Base-by-base conservation (phyloP, 2,797 vertebrate species). In the Alexandromys oeconomus region DNA sequence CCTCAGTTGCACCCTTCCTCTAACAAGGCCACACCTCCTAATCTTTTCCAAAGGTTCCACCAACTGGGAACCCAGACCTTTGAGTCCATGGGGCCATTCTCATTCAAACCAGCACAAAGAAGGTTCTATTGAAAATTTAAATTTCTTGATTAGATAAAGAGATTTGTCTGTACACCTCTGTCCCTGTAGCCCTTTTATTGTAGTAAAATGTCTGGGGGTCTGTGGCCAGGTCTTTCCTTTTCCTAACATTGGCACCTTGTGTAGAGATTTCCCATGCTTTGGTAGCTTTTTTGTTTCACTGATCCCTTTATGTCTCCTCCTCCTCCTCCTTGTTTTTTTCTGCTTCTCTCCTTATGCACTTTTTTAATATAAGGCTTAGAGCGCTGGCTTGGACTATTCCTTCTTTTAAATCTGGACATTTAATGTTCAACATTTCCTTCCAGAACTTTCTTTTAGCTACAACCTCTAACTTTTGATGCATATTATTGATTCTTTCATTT, bases 121-220 rank as follows among this genome's bases (percentile, higher is more conserved):
- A 54, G 21, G 73, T 95, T 94, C 46, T 87, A 37, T 61, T 43
- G 82, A 85, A 19, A 92, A 40, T 74, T n/a, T 69, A 12, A 88
- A 81, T 65, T 43, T 87, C 65, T 73, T 37, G n/a, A 91, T 57
- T n/a, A 65, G 13, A 34, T 67, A 65, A 21, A 85, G 29, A 77
- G 10, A 27, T 82, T 88, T 51, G 34, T 69, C 63, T 8, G 5
- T 5, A 25, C n/a, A 34, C 10, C 23, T 34, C 73, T 76, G 31
- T 73, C 82, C 14, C 40, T 69, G 27, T 48, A 19, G 27, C 54
- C 61, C 2, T 59, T 57, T 80, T 6, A 3, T 51, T 61, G 27
- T n/a, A 27, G 86, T 93, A 63, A 12, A 27, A 12, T 80, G 11
- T 43, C 48, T 76, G 8, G 73, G 57, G 6, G n/a, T 77, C 17